A percentile compares a stretch with the other conserved stretches of the same genome.
Evolutionary conservation across 2,888 invertebrate species (phyloP).

Genomic region (Metalampra italica): DNA sequence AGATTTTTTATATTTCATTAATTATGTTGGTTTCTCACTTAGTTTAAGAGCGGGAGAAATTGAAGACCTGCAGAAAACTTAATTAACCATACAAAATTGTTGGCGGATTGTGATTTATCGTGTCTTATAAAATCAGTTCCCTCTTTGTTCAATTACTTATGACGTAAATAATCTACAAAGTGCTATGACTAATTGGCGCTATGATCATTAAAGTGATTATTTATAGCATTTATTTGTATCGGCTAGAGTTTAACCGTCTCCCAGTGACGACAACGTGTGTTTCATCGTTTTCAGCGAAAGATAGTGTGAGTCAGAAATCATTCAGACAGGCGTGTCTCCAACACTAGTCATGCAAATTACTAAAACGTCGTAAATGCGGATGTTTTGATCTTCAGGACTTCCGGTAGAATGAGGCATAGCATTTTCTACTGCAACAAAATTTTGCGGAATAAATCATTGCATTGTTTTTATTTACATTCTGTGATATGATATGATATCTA

Average conservation of each 20-base stretch:
- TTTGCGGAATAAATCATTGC: neutral
- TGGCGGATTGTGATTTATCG: too few species aligned
- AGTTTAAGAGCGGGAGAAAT: too few species aligned
- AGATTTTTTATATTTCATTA: too few species aligned
- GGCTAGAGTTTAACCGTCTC: slow-evolving; percentile 14
- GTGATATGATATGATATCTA: too few species aligned
- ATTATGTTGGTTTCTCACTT: too few species aligned
- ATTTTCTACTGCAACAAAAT: neutral
- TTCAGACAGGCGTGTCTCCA: slow-evolving; percentile 42
- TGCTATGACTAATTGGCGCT: neutral
- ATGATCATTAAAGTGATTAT: neutral
- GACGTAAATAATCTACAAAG: too few species aligned
- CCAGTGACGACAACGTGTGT: slow-evolving; percentile 37
- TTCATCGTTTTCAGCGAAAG: slow-evolving; percentile 63
- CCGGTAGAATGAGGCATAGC: neutral
- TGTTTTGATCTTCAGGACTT: slow-evolving; percentile 1
- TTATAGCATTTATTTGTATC: slow-evolving; percentile 21
- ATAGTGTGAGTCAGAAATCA: slow-evolving; percentile 46
- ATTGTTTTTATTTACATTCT: too few species aligned
- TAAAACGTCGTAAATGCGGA: slow-evolving; percentile 3
- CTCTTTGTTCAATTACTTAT: too few species aligned
- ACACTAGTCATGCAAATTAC: slow-evolving; percentile 7
- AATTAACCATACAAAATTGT: too few species aligned
- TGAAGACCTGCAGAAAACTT: too few species aligned
- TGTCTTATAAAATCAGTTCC: too few species aligned